Evolutionary conservation across 2,888 invertebrate genomes (phyloP).

Genomic region (Scaptomyza flava): DNA sequence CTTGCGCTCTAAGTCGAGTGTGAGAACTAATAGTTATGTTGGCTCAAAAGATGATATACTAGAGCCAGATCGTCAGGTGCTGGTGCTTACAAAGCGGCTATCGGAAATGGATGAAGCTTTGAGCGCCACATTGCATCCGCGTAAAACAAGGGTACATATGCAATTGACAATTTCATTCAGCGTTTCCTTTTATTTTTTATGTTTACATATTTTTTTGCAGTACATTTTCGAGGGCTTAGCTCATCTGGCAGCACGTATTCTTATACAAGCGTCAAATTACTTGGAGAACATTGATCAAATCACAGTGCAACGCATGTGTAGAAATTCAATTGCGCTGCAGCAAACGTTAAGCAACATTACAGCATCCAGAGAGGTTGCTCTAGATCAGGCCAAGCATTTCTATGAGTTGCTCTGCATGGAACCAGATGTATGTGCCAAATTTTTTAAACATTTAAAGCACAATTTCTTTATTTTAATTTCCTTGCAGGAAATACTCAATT

Average conservation of each 20-base stretch:
- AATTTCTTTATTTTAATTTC: not conserved
- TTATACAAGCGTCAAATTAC: constrained; percentile 92
- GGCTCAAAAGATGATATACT: constrained; percentile 88
- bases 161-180: not conserved
- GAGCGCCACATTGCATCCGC: constrained; percentile 89
- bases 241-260: constrained; percentile 89
- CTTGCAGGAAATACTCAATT: constrained; percentile 91
- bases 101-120: constrained; percentile 91
- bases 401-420: constrained; percentile 93
- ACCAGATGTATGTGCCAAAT: constrained; percentile 88
- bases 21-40: constrained; percentile 80
- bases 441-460: not conserved
- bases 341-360: constrained; percentile 94
- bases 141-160: constrained; percentile 88
- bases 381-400: constrained; percentile 95
- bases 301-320: constrained; percentile 93
- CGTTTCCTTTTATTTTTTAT: not conserved
- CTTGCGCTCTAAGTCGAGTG: constrained; percentile 86
- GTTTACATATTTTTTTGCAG: constrained; percentile 82
- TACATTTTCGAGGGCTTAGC: constrained; percentile 96
- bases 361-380: constrained; percentile 91
- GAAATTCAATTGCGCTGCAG: constrained; percentile 93
- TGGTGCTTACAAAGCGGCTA: constrained; percentile 91
- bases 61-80: constrained; percentile 90
- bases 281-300: constrained; percentile 92